A percentile compares a stretch with the other conserved stretches of the same genome.
These are phyloP conservation scores for Acanthornis magna DNA, from an alignment of 2,797 vertebrate species.

Conservation along the genomic window DNA sequence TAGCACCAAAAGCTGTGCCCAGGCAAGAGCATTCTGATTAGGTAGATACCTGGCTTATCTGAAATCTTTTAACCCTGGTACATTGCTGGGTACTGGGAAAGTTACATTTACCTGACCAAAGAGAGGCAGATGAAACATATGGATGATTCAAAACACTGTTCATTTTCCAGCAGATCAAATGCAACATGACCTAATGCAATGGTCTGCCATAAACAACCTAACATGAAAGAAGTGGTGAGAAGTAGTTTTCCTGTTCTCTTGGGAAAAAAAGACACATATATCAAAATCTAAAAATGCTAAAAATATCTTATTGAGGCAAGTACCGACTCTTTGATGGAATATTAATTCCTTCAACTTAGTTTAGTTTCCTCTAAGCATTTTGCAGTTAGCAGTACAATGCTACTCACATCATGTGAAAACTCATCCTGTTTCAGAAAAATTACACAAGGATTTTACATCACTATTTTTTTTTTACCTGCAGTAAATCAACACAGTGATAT, in stretches of 20 bases:
- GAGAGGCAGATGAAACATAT: neutral
- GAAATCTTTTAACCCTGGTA: neutral
- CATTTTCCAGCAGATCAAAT: neutral
- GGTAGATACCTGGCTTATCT: neutral
- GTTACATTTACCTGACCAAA: neutral
- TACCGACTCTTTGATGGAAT: neutral
- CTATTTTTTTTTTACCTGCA: neutral
- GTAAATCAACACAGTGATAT: conserved; percentile 13
- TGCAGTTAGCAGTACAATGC: neutral
- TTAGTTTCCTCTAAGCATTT: neutral
- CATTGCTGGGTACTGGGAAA: neutral
- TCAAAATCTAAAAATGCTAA: conserved; percentile 19
- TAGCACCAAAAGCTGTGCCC: neutral
- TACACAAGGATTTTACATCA: neutral
- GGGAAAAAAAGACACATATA: neutral
- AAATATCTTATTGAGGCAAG: conserved; percentile 29
- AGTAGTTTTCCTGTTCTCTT: conserved; percentile 29
- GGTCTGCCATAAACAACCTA: conserved; percentile 2
- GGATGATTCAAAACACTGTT: neutral
- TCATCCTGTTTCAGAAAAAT: conserved; percentile 39
- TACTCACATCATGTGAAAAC: neutral
- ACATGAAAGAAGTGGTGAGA: neutral
- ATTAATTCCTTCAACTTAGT: neutral
- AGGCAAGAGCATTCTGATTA: neutral
- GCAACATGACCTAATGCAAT: neutral